A percentile compares a stretch with the other conserved stretches of the same genome.
Evolutionary conservation across 2,888 invertebrate species (phyloP).

Genomic region (Ormyrus nitidulus): DNA sequence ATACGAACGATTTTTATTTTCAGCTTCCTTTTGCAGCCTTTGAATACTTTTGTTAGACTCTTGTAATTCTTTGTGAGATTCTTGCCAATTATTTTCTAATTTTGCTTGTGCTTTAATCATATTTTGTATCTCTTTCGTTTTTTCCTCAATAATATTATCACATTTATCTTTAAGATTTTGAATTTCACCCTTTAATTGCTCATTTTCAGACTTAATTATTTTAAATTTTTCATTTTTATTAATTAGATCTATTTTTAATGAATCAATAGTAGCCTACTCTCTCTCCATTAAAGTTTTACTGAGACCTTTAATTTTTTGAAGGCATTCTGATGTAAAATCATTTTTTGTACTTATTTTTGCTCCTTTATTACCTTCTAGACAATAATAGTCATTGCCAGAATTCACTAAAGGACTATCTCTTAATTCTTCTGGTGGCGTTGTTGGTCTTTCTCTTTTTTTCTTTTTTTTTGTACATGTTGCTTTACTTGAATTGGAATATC

Average conservation of each 20-base stretch:
- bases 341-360: background rate
- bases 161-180: constrained; percentile 60
- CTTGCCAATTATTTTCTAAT: constrained; percentile 60
- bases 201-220: constrained; percentile 50
- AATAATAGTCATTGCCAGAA: constrained; percentile 37
- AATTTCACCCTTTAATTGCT: constrained; percentile 61
- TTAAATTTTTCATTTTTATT: constrained; percentile 59
- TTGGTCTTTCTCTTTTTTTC: constrained; percentile 34
- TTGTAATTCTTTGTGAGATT: constrained; percentile 61
- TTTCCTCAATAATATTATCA: constrained; percentile 59
- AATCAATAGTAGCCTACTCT: constrained; percentile 63
- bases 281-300: constrained; percentile 66
- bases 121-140: constrained; percentile 60
- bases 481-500: background rate
- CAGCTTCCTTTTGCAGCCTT: constrained; percentile 61
- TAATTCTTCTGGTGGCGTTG: constrained; percentile 34
- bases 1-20: constrained; percentile 59
- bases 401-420: constrained; percentile 42
- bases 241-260: constrained; percentile 62
- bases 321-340: background rate
- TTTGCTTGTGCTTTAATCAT: constrained; percentile 59
- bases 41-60: constrained; percentile 57
- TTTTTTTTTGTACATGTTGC: constrained; percentile 45
- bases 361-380: background rate
- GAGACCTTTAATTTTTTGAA: constrained; percentile 62